Conservation (phyloP, 2,113 vertebrate species). For the Paramisgurnus dabryanus region DNA sequence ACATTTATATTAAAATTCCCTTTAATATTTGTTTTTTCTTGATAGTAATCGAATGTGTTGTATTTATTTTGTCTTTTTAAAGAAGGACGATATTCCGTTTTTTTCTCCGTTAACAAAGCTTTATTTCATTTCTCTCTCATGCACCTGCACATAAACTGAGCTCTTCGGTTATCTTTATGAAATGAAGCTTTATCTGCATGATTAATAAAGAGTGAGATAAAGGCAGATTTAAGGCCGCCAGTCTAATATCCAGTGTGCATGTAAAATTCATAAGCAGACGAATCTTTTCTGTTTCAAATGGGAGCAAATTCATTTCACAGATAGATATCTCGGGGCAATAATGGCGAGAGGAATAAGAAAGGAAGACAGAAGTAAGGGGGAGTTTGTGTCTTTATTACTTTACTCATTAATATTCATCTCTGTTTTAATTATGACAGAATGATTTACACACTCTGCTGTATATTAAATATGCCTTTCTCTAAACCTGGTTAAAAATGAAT, state of each 20-base stretch:
- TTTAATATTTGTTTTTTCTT: too few species aligned
- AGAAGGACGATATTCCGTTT: background rate
- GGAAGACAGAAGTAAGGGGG: background rate
- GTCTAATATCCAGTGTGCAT: constrained; percentile 43
- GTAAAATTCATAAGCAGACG: constrained; percentile 49
- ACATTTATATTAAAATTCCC: too few species aligned
- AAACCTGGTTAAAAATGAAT: background rate
- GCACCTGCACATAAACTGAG: constrained; percentile 19
- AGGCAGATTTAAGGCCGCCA: constrained; percentile 28
- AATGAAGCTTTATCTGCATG: constrained; percentile 34
- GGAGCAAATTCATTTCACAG: constrained; percentile 49
- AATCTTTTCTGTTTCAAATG: constrained; percentile 38
- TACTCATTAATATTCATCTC: constrained; percentile 38
- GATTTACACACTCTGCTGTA: background rate
- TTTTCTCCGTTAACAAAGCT: background rate
- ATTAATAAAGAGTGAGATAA: constrained; percentile 53
- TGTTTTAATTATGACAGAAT: constrained; percentile 43
- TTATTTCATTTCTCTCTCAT: constrained; percentile 31
- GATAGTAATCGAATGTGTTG: too few species aligned
- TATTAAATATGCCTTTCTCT: background rate
- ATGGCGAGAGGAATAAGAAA: constrained; percentile 8
- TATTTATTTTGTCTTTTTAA: background rate
- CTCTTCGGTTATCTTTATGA: constrained; percentile 16
- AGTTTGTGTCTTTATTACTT: constrained; percentile 48
- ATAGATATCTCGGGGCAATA: constrained; percentile 46